A percentile compares a stretch with the other conserved stretches of the same genome.
Conservation (phyloP, 53 echinoderm and acorn worm genomes). For the Actinopyga echinites region DNA sequence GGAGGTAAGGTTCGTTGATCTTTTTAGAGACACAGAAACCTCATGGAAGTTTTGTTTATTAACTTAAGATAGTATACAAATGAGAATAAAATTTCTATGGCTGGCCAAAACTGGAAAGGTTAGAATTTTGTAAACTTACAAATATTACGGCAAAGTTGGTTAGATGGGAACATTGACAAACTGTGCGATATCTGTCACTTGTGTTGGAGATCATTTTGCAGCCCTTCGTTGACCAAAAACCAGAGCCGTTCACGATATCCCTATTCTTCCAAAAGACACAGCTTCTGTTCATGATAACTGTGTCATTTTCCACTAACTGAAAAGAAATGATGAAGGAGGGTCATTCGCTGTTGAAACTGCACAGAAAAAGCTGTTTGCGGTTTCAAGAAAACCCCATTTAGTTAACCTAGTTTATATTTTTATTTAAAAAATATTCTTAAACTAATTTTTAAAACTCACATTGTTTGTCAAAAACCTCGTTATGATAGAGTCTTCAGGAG, state of each 20-base stretch:
- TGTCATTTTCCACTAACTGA: background rate
- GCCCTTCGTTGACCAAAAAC: background rate
- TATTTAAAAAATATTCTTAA: too few relatives aligned
- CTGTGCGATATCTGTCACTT: background rate
- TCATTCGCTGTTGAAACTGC: too few relatives aligned
- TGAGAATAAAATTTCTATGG: too few relatives aligned
- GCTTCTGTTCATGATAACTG: background rate
- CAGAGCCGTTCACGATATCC: background rate
- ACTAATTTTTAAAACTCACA: too few relatives aligned
- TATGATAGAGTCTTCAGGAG: background rate
- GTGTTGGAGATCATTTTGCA: background rate
- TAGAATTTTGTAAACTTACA: background rate
- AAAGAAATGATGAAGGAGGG: background rate
- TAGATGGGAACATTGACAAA: slow-evolving; percentile 7
- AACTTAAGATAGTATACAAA: too few relatives aligned
- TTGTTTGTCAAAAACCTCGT: background rate
- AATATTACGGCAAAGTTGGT: slow-evolving; percentile 18
- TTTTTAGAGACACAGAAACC: too few relatives aligned
- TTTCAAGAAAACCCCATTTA: too few relatives aligned
- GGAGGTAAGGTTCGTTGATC: too few relatives aligned
- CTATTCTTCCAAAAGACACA: background rate
- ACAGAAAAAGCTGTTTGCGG: too few relatives aligned
- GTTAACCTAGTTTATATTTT: too few relatives aligned
- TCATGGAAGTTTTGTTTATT: too few relatives aligned
- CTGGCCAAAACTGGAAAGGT: too few relatives aligned